Evolutionary conservation across 2,797 vertebrate species (phyloP).

Genomic region (Sternarchorhynchus goeldii): DNA sequence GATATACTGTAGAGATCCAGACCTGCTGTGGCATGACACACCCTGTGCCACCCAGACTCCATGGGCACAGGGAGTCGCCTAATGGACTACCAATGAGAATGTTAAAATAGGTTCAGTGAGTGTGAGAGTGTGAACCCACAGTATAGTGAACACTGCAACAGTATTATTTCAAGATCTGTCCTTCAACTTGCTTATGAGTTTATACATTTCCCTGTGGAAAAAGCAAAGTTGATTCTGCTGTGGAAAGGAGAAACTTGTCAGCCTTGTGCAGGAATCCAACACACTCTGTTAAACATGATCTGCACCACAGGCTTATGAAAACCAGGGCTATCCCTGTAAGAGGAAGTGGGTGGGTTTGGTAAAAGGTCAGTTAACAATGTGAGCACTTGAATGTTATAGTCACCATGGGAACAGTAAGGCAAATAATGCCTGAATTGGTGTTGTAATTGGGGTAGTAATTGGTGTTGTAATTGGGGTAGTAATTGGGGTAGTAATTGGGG

Average conservation of each 20-base stretch:
- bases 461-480: slow-evolving; percentile 31
- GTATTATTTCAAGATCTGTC: background rate
- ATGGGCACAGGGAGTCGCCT: background rate
- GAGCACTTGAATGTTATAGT: slow-evolving; percentile 64
- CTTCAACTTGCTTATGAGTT: background rate
- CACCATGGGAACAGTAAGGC: slow-evolving; percentile 66
- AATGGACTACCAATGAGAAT: background rate
- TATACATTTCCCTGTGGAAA: slow-evolving; percentile 14
- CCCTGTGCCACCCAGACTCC: no score
- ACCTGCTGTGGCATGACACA: background rate
- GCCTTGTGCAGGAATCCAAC: slow-evolving; percentile 55
- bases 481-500: slow-evolving; percentile 38
- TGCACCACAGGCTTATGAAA: slow-evolving; percentile 55
- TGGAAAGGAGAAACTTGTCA: slow-evolving; percentile 26
- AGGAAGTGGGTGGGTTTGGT: slow-evolving; percentile 58
- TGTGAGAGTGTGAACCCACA: background rate
- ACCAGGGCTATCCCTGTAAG: slow-evolving; percentile 57
- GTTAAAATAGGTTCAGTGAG: no score
- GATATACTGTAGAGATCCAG: slow-evolving; percentile 25
- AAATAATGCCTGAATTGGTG: slow-evolving; percentile 38
- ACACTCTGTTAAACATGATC: slow-evolving; percentile 64
- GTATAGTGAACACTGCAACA: background rate
- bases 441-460: slow-evolving; percentile 41
- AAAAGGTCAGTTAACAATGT: slow-evolving; percentile 59
- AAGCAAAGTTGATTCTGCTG: slow-evolving; percentile 19